Percentiles rank a stretch among this genome's conserved stretches.
Evolutionary conservation across 2,888 invertebrate genomes (phyloP).

Genomic region (Mantis religiosa): DNA sequence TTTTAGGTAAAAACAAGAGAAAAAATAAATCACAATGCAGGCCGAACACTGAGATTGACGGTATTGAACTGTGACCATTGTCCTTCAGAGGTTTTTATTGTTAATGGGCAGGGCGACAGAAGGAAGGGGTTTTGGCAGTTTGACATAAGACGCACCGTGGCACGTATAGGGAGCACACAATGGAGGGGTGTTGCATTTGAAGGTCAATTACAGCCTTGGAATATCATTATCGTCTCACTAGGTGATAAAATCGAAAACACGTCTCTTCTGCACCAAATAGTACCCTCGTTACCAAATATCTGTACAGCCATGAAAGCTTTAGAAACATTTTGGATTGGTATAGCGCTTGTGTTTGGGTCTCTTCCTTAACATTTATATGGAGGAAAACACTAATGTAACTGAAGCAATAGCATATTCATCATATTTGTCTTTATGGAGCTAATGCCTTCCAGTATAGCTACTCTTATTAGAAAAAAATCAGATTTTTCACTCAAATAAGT

Average conservation of each 20-base stretch:
- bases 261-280: too few species aligned
- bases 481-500: too few species aligned
- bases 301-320: too few species aligned
- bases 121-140: not conserved
- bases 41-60: not conserved
- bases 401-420: too few species aligned
- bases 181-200: not conserved
- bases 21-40: not conserved
- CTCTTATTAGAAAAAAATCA: too few species aligned
- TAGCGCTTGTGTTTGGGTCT: too few species aligned
- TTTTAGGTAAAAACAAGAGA: not conserved
- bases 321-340: too few species aligned
- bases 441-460: too few species aligned
- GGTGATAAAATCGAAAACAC: not conserved
- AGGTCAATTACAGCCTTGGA: not conserved
- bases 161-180: not conserved
- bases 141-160: not conserved
- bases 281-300: too few species aligned
- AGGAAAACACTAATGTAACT: too few species aligned
- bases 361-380: too few species aligned
- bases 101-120: not conserved
- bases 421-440: too few species aligned
- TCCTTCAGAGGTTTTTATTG: constrained; percentile 9
- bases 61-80: not conserved
- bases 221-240: not conserved